Conservation (phyloP, 2,113 vertebrate species). For the Ovis canadensis region DNA sequence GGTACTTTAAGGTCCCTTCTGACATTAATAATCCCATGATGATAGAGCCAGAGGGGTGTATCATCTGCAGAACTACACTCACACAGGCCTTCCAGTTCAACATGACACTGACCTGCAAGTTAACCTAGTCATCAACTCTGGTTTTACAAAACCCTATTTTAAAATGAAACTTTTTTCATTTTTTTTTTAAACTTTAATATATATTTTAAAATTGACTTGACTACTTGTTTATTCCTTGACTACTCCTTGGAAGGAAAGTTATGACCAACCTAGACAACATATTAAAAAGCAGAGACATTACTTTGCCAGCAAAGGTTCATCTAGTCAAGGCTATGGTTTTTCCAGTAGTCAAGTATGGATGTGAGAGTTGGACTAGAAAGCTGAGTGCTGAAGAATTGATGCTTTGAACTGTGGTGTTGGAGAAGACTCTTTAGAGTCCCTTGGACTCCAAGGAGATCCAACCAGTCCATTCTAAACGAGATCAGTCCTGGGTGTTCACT, state of each 20-base stretch:
- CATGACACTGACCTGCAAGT: neutral
- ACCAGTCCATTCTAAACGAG: neutral
- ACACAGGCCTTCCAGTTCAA: neutral
- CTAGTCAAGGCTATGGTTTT: too few species aligned
- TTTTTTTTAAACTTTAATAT: neutral
- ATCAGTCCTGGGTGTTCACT: neutral
- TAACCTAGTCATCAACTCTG: neutral
- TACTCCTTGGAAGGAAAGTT: too few species aligned
- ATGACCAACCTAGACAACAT: too few species aligned
- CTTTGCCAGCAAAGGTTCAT: too few species aligned
- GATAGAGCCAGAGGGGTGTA: neutral
- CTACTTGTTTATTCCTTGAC: neutral
- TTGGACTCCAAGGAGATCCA: neutral
- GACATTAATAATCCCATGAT: neutral
- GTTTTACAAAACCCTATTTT: neutral
- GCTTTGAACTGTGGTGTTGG: neutral
- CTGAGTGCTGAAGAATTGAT: neutral
- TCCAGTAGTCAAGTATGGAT: too few species aligned
- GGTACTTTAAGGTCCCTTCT: neutral
- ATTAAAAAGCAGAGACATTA: too few species aligned
- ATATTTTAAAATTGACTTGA: conserved; percentile 7
- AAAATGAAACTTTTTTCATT: neutral
- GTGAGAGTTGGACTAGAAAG: too few species aligned
- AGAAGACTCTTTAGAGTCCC: neutral
- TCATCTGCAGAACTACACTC: neutral